A percentile compares a stretch with the other conserved stretches of the same genome.
Evolutionary conservation across 2,113 vertebrate genomes (phyloP).

Genomic region (Porphyrio hochstetteri): DNA sequence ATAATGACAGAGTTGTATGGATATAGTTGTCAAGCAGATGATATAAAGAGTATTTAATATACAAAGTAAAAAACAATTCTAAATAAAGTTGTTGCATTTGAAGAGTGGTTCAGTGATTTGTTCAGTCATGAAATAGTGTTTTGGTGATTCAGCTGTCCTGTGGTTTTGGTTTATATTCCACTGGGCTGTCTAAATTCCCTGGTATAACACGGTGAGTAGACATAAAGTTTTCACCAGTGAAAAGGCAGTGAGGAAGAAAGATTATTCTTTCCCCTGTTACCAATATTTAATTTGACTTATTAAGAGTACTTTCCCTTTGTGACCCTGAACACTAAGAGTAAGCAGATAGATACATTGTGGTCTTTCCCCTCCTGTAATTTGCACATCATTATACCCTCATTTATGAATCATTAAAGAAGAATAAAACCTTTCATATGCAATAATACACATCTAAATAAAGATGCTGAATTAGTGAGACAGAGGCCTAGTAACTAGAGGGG

Average conservation of each 20-base stretch:
- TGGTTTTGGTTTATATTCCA: background rate
- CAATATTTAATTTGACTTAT: background rate
- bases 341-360: background rate
- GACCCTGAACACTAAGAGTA: background rate
- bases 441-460: background rate
- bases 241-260: background rate
- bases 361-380: background rate
- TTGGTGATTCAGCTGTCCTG: background rate
- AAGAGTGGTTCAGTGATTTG: background rate
- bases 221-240: background rate
- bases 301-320: background rate
- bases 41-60: background rate
- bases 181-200: background rate
- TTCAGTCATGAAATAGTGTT: background rate
- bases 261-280: background rate
- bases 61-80: conserved; percentile 6
- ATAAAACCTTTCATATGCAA: background rate
- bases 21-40: background rate
- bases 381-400: background rate
- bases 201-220: background rate
- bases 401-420: background rate
- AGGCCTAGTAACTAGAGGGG: background rate
- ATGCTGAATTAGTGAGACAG: background rate
- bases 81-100: conserved; percentile 28
- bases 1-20: background rate